Evolutionary conservation across 1,140 invertebrate species (phyloP), one percentile per base, ranked within the genome.

Genomic region (Temnothorax curvispinosus): DNA sequence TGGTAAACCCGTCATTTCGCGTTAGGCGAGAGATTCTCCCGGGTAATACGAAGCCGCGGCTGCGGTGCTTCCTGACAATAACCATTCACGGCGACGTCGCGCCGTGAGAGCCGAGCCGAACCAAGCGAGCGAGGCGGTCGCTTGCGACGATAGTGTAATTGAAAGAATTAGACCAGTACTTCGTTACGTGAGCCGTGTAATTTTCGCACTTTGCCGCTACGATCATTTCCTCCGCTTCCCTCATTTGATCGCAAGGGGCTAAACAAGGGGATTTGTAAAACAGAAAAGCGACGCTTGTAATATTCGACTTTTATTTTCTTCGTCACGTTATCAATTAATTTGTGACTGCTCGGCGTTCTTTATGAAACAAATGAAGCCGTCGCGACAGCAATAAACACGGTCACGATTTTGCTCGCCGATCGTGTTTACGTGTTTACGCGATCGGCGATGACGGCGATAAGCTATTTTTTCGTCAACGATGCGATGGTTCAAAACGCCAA

Each of bases 121-220:
- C 38, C 52, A 8, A 47, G n/a, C 38, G 50, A 38, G 27, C 50
- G 5, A 54, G 38, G 38, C 38, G 50, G 60, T 54, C 65, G 60
- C 21, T 56, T 27, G 18, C 15, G 32, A 47, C 21, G 13, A 38
- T 11, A 52, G 47, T 71, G 47, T 88, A 88, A 88, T 87, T 87
- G 87, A 88, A 87, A 81, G 52, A 87, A 89, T 88, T 84, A 72
- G 71, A 87, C 54, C 71, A 50, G 54, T 71, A 76, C 86, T 84
- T 84, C 15, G 86, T 85, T 88, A 87, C 54, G 11, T 27, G 38
- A 69, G n/a, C 62, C 32, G 32, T 87, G 62, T 71, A 84, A 84
- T 88, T 88, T 81, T 87, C 77, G 62, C 74, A 65, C 62, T 32
- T 27, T 18, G 58, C 54, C 77, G 15, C 56, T 72, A 38, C 38